Base-by-base conservation (phyloP, 2,113 vertebrate genomes). In the Scartelaos histophorus region DNA sequence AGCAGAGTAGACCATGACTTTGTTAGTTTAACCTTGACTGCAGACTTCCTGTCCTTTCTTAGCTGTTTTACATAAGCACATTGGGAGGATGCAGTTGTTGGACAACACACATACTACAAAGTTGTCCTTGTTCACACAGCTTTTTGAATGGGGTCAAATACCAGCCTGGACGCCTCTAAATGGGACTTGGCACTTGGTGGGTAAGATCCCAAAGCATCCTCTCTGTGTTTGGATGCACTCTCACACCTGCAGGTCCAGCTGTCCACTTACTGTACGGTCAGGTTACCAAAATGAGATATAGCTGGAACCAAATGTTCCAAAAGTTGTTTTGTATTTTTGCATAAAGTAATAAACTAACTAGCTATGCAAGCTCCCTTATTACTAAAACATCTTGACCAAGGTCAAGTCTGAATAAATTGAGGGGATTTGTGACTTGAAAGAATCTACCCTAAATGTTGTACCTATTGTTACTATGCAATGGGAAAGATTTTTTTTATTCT, bases 181-280 rank as follows among this genome's bases (percentile, higher is more conserved):
- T 13, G 57, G 56, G 22, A 13, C 75, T 62, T 5, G 13, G 73
- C 24, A 13, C 75, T 62, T 5, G 13, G 73, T 21, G 67, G 61
- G 70, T 81, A 46, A 47, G 16, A 56, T 74, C 58, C 67, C 15
- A 76, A 66, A 60, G 64, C 65, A 78, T 76, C 74, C 51, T 77
- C 3, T 21, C 12, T 71, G 81, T 70, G 57, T 73, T 72, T 45
- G n/a, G 78, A 81, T 80, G 70, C 38, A 43, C 71, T 60, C 80
- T 85, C 80, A 73, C 76, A 74, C 74, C 72, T 87, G 82, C 79
- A 82, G 79, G 81, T 81, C 74, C 78, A 78, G 82, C 67, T 73
- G 71, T 47, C 74, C 56, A 25, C 78, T 66, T 69, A 38, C 22
- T 15, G 12, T 15, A 13, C 69, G 68, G 71, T 87, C 82, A 73